Base-by-base conservation (phyloP, 2,888 invertebrate species). In the Caenorhabditis sp. region DNA sequence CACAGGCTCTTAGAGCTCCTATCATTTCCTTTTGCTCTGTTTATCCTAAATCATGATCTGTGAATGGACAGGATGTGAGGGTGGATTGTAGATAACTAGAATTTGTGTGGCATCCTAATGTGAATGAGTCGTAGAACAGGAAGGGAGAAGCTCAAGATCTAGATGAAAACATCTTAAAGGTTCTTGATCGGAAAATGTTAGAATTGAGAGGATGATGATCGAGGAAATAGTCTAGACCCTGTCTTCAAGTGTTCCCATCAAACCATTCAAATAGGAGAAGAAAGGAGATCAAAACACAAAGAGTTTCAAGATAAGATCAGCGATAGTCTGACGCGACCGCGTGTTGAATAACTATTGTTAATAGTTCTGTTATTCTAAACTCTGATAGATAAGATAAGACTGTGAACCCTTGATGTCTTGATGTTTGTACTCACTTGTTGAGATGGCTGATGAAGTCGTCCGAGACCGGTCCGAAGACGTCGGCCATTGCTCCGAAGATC, bases 381-480 rank as follows among this genome's bases (percentile, higher is more conserved):
- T 47, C 19, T 6, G 19, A 47, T 19, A 41, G 63, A 61, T 63
- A 26, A 38, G 41, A 64, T 56, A 64, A 38, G 26, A 49, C 61
- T 24, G n/a, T 6, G 26, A 5, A 14, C 22, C 7, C 41, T 19
- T 8, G 49, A 72, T 19, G 26, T 22, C 1, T 44, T 6, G n/a
- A 38, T 38, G 22, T 24, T 24, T 31, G 10, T n/a, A 80, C 80
- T 84, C 22, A 84, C 84, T 74, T 81, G 59, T 73, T 66, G 12
- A 85, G 56, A 16, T 79, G 79, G 16, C 56, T 59, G n/a, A 81
- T 28, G 61, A 85, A 82, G 69, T 85, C 69, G 28, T 81, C 79
- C 7, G 85, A 82, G 12, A 79, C 31, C 24, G 85, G 85, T 64
- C 85, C 85, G 51, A 73, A 69, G 28, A 84, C 63, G 51, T 81